A percentile compares a stretch with the other conserved stretches of the same genome.
Conservation (phyloP, 2,888 invertebrate genomes). For the Drosophila quinaria region DNA sequence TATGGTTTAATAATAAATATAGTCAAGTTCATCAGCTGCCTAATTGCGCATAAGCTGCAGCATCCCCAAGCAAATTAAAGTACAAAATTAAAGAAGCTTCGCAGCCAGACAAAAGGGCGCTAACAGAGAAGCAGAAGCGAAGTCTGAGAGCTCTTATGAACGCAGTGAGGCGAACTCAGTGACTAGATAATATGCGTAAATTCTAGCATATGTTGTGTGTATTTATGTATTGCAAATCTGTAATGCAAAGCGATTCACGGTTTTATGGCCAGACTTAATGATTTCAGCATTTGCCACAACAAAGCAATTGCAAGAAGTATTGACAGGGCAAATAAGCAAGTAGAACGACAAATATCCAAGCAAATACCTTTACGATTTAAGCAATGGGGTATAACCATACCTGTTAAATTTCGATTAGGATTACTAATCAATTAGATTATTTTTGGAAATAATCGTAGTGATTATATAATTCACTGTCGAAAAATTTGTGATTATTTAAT, state of each 20-base stretch:
- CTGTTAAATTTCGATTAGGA: too few species aligned
- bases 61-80: slow-evolving; percentile 33
- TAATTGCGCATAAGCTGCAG: slow-evolving; percentile 59
- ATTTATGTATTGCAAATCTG: slow-evolving; percentile 37
- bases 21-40: slow-evolving; percentile 61
- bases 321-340: slow-evolving; percentile 25
- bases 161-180: slow-evolving; percentile 33
- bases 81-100: slow-evolving; percentile 16
- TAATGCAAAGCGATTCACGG: slow-evolving; percentile 49
- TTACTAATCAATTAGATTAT: too few species aligned
- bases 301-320: slow-evolving; percentile 35
- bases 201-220: neutral
- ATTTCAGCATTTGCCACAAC: slow-evolving; percentile 47
- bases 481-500: too few species aligned
- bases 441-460: too few species aligned
- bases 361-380: neutral
- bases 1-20: slow-evolving; percentile 49
- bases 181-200: slow-evolving; percentile 53
- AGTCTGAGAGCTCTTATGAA: slow-evolving; percentile 13
- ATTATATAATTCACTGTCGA: too few species aligned
- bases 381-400: slow-evolving; percentile 21
- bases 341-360: slow-evolving; percentile 18
- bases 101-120: slow-evolving; percentile 4
- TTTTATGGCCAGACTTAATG: slow-evolving; percentile 53
- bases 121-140: neutral